Evolutionary conservation across 2,113 vertebrate species (phyloP).

Genomic region (Stercorarius parasiticus): DNA sequence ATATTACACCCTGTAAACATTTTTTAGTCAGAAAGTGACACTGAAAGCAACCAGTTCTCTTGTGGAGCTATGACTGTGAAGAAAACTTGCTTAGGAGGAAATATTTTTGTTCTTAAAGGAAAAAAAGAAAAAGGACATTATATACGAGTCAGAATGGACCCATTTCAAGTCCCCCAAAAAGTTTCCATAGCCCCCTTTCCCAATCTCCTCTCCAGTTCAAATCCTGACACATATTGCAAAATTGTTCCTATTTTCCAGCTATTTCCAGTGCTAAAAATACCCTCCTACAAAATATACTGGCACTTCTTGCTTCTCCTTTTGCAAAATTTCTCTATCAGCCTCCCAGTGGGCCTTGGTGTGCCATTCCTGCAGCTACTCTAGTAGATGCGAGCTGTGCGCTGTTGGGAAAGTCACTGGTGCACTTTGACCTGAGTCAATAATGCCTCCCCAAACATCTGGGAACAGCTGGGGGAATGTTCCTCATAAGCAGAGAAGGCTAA

Average conservation of each 20-base stretch:
- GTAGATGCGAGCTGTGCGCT: background rate
- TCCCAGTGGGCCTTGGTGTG: background rate
- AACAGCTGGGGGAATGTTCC: background rate
- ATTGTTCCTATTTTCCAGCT: background rate
- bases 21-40: background rate
- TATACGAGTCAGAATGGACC: background rate
- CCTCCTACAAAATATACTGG: background rate
- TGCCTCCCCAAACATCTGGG: background rate
- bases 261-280: background rate
- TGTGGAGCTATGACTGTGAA: background rate
- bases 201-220: background rate
- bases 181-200: background rate
- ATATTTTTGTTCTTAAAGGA: background rate
- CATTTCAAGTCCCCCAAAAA: background rate
- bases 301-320: background rate
- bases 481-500: background rate
- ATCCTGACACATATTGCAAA: background rate
- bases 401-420: background rate
- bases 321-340: background rate
- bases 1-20: background rate
- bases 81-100: background rate
- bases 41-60: background rate
- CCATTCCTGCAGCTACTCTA: background rate
- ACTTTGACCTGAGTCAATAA: background rate
- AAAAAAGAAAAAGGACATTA: background rate